These are phyloP conservation scores for Etheostoma cragini DNA, from an alignment of 2,113 vertebrate species.

Conservation along the genomic window DNA sequence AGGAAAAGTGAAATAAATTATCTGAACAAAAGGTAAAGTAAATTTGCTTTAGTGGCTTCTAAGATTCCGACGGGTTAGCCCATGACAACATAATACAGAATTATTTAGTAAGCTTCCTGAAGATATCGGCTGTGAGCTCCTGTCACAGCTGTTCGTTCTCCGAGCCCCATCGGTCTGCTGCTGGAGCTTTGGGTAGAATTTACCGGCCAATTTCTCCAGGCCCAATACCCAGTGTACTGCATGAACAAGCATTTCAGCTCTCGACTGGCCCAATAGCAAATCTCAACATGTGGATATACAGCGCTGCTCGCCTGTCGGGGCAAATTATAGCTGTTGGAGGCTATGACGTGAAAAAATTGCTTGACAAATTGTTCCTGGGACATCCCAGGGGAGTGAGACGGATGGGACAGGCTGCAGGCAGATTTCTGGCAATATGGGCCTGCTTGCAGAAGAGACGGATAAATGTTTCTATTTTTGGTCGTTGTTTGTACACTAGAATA, in stretches of 20 bases:
- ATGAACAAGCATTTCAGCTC: conserved; percentile 59
- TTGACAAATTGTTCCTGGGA: conserved; percentile 75
- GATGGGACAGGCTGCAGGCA: conserved; percentile 53
- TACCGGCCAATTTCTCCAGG: conserved; percentile 67
- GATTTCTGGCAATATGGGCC: conserved; percentile 40
- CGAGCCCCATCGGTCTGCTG: conserved; percentile 49
- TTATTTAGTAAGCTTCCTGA: conserved; percentile 21
- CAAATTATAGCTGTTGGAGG: conserved; percentile 71
- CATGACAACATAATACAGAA: not conserved
- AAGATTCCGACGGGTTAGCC: not conserved
- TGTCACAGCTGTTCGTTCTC: conserved; percentile 65
- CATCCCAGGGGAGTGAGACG: conserved; percentile 55
- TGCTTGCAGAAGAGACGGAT: conserved; percentile 41
- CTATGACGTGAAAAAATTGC: conserved; percentile 70
- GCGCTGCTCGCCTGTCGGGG: conserved; percentile 33
- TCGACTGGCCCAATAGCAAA: conserved; percentile 56
- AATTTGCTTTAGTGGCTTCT: not conserved
- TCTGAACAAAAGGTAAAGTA: not conserved
- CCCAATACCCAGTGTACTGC: conserved; percentile 44
- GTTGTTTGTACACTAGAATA: conserved; percentile 45
- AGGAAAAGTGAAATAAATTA: not conserved
- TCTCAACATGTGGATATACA: conserved; percentile 61
- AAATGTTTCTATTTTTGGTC: conserved; percentile 57
- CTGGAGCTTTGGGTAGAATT: conserved; percentile 64
- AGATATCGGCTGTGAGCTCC: conserved; percentile 56